Evolutionary conservation across 2,113 vertebrate species (phyloP), one percentile per base, ranked within the genome.

Genomic region (Crocuta crocuta): DNA sequence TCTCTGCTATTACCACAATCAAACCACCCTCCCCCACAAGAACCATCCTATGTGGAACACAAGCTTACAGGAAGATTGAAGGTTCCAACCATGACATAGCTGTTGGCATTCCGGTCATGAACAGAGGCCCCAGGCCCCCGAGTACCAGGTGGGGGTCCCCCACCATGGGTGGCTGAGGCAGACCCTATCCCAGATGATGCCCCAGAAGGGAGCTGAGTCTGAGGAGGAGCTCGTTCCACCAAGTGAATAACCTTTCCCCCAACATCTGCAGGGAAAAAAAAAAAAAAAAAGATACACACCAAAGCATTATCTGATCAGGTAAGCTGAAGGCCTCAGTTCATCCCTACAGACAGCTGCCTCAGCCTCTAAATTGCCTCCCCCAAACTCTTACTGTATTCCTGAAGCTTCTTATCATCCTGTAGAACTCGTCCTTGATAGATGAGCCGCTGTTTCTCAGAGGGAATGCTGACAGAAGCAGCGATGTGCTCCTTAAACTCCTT

Each of bases 401-500:
- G 98, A 61, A 99, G 99, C 79, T 99, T 99, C 98, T 99, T 99
- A 70, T 99, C 99, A 96, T 99, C 99, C 97, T 99, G 99, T 90
- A 99, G 98, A 89, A 99, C 99, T 86, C 99, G 98, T 19, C 99
- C 99, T 98, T 99, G 99, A 92, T 99, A 99, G 96, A 99, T 99
- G 94, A 99, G 99, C 86, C 99, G 99, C 87, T 99, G 99, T 97
- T 99, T 99, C 97, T 99, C 99, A 28, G 99, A 98, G 0, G 99
- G 99, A 83, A 99, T 99, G 35, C 98, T 99, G 92, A 99, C 99
- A 2, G 99, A 99, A 26, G 99, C 97, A 2, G 99, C 99, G 58
- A 99, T 99, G 94, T 99, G 99, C 97, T 99, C 99, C 97, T 99
- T 99, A 98, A 99, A 99, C 91, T 99, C 99, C 94, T 99, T 99